Percentiles rank a stretch among this genome's conserved stretches.
phyloP scores from a whole-genome alignment of 2,113 vertebrate species.

The Tragelaphus scriptus region DNA sequence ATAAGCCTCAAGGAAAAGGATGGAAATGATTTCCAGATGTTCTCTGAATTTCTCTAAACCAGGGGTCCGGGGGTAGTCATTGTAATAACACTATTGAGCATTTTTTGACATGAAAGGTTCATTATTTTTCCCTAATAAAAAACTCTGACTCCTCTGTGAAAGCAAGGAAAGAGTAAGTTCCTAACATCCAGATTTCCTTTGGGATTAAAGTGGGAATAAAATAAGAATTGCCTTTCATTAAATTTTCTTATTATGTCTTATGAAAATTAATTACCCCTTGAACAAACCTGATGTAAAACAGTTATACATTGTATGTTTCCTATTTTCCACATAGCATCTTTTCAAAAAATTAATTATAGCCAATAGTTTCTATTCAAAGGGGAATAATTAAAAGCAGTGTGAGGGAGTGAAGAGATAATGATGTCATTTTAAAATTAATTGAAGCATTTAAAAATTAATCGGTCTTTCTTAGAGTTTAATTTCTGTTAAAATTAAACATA shows the following conservation, averaged over 20 bases:
- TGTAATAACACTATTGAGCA: neutral
- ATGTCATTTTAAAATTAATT: constrained; percentile 79
- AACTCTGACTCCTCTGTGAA: neutral
- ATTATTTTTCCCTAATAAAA: constrained; percentile 32
- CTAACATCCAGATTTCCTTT: constrained; percentile 45
- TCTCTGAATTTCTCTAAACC: neutral
- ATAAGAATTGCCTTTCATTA: constrained; percentile 70
- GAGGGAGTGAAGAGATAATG: constrained; percentile 64
- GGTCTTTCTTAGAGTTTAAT: constrained; percentile 67
- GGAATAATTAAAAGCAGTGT: constrained; percentile 75
- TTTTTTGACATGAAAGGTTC: neutral
- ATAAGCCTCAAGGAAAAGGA: neutral
- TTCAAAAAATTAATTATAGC: constrained; percentile 72
- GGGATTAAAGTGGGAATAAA: constrained; percentile 67
- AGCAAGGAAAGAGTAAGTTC: constrained; percentile 1
- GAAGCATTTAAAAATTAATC: constrained; percentile 76
- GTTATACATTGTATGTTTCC: constrained; percentile 60
- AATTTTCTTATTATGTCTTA: constrained; percentile 65
- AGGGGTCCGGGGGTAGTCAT: neutral
- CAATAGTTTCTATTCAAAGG: constrained; percentile 75
- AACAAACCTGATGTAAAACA: constrained; percentile 66
- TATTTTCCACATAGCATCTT: constrained; percentile 60
- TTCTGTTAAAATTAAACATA: constrained; percentile 19
- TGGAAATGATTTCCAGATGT: neutral
- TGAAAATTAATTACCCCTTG: constrained; percentile 78